These are phyloP conservation scores for Pangasius larnaudii DNA, from an alignment of 2,797 vertebrate species.

Conservation along the genomic window DNA sequence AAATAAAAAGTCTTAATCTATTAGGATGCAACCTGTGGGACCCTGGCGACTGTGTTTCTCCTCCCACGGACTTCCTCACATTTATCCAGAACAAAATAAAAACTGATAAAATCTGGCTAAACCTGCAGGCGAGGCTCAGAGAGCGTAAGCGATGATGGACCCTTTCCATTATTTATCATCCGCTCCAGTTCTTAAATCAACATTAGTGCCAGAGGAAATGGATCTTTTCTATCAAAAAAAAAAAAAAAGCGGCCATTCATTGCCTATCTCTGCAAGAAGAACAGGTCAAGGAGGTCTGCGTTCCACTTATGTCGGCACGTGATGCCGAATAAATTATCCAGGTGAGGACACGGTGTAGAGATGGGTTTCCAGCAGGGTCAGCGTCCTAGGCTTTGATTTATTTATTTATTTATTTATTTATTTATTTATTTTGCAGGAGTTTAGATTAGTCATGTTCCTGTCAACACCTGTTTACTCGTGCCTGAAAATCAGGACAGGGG, in stretches of 20 bases:
- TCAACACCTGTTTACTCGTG: constrained; percentile 27
- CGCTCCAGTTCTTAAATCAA: constrained; percentile 53
- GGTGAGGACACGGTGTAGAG: constrained; percentile 20
- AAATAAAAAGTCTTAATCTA: not conserved
- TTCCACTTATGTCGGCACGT: constrained; percentile 61
- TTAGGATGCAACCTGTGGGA: not conserved
- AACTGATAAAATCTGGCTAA: constrained; percentile 33
- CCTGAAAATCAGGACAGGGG: constrained; percentile 17
- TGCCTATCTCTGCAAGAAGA: constrained; percentile 33
- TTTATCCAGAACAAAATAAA: constrained; percentile 18
- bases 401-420: not conserved
- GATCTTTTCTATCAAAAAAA: constrained; percentile 54
- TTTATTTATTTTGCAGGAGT: not conserved
- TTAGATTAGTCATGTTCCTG: constrained; percentile 42
- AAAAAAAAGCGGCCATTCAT: constrained; percentile 11
- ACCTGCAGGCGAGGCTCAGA: constrained; percentile 20
- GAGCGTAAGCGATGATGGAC: constrained; percentile 45
- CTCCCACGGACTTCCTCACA: not conserved
- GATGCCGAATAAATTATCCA: constrained; percentile 57
- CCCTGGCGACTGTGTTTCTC: not conserved
- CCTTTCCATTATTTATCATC: constrained; percentile 52
- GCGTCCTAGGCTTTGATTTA: not conserved
- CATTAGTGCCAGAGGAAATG: constrained; percentile 50
- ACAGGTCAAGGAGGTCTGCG: constrained; percentile 52
- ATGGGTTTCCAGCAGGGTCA: constrained; percentile 33